Evolutionary conservation across 1,140 invertebrate genomes (phyloP).

Genomic region (Thereuonema tuberculata): DNA sequence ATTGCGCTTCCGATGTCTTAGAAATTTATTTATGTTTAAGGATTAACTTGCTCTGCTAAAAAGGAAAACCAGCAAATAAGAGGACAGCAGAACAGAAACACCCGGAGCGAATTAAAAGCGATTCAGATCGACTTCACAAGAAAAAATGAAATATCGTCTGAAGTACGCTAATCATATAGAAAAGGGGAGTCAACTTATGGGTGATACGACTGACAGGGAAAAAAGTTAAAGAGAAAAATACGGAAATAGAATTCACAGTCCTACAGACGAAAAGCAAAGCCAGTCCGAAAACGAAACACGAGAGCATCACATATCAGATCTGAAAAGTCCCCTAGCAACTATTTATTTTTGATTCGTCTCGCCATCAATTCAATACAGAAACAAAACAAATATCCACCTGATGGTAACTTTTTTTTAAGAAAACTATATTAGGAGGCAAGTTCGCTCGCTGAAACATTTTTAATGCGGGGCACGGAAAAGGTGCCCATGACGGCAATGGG

Average conservation of each 20-base stretch:
- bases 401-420: neutral
- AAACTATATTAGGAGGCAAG: neutral
- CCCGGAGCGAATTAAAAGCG: neutral
- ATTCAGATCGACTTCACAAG: neutral
- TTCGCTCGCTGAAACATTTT: conserved; percentile 29
- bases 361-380: neutral
- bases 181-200: neutral
- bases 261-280: neutral
- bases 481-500: conserved; percentile 28
- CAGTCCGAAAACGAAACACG: no score
- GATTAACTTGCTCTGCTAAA: neutral
- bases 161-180: neutral
- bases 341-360: neutral
- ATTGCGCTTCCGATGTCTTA: no score
- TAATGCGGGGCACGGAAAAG: conserved; percentile 35
- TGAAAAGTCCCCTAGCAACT: neutral
- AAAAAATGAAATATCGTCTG: neutral
- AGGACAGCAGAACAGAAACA: neutral
- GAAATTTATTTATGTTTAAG: no score
- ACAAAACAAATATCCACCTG: neutral
- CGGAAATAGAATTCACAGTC: no score
- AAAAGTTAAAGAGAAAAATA: no score
- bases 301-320: neutral
- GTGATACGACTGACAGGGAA: no score
- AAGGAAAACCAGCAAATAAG: neutral